phyloP scores from a whole-genome alignment of 2,888 invertebrate genomes.

The Celastrina argiolus region DNA sequence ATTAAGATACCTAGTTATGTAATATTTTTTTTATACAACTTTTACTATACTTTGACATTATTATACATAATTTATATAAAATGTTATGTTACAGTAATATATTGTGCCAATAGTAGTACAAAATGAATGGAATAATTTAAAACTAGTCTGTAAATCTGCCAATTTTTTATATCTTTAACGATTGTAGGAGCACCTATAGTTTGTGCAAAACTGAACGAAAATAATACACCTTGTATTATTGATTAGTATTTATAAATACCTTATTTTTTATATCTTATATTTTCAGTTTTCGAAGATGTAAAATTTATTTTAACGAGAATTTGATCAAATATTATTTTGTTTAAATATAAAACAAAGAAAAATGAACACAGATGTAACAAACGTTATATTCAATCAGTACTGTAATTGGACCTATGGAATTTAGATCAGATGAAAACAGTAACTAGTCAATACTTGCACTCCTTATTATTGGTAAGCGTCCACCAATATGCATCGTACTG shows the following conservation, averaged over 20 bases:
- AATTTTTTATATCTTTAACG: conserved; percentile 30
- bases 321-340: no score
- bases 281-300: no score
- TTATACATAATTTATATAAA: conserved; percentile 1
- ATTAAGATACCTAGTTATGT: neutral
- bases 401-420: no score
- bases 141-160: conserved; percentile 32
- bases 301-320: no score
- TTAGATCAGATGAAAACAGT: no score
- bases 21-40: neutral
- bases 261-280: no score
- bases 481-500: no score
- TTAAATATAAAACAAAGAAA: no score
- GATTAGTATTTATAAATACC: neutral
- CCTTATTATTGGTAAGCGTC: no score
- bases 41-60: neutral
- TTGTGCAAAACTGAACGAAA: neutral
- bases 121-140: conserved; percentile 22
- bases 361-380: no score
- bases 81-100: neutral
- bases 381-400: no score
- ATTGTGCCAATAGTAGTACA: conserved; percentile 29
- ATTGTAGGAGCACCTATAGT: conserved; percentile 12
- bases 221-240: neutral
- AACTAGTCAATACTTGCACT: no score